Base-by-base conservation (phyloP, 2,113 vertebrate species). In the Oriolus oriolus region DNA sequence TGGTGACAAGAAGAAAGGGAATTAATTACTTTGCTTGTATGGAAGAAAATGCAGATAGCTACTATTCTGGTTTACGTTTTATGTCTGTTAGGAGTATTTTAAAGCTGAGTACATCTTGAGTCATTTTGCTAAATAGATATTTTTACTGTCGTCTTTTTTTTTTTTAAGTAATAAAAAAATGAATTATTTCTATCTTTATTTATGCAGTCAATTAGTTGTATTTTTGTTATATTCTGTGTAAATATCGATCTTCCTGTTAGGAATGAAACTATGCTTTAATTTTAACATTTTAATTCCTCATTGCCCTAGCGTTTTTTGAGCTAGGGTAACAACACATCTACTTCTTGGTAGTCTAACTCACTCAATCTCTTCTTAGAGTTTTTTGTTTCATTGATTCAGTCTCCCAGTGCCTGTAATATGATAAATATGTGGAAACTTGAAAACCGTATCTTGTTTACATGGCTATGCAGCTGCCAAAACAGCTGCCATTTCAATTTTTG, bases 381-480 rank as follows among this genome's bases (percentile, higher is more conserved):
- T 96, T 94, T 96, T 93, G 39, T 96, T 96, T 91, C 93, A 93
- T 93, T 89, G 90, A 93, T 94, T 93, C 82, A 87, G 65, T 91
- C 84, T 87, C 63, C 68, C 87, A 75, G 69, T 2, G 69, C 59
- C 50, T 69, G 88, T 97, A 97, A 96, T 84, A 93, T 88, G 93
- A 97, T 96, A 96, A 96, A 94, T 95, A 97, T 83, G 84, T 93
- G 91, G 78, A 80, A 97, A 57, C 85, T 97, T 96, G 87, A 97
- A 97, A 97, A 98, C 8, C 45, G 64, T 97, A 90, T 96, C 91
- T 63, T 95, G 86, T 97, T 97, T 98, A 97, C 81, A 77, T 84
- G 88, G 66, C 69, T 93, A 80, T 95, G 84, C 83, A 97, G 90
- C 82, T 97, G 91, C 83, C 96, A 95, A 97, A 97, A 96, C 91